Conservation (phyloP, 2,113 vertebrate genomes). For the Petroica traversi region DNA sequence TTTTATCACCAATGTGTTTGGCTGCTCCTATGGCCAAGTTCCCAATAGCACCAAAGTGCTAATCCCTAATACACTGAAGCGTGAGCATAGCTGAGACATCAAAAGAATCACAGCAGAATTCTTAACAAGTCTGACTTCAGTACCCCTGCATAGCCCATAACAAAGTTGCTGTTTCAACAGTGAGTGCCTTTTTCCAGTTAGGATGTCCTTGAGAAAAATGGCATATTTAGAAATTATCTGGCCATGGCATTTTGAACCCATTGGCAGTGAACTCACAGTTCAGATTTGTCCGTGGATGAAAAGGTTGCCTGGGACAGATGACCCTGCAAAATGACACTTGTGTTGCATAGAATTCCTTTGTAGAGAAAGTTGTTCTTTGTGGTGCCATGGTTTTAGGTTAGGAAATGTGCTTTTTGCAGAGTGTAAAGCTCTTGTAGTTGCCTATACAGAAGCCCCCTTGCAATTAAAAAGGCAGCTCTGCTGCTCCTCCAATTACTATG, state of each 20-base stretch:
- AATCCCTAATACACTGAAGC: not conserved
- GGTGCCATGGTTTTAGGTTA: not conserved
- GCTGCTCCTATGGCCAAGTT: not conserved
- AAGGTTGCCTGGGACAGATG: not conserved
- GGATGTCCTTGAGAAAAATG: constrained; percentile 15
- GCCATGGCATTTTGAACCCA: not conserved
- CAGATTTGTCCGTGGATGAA: not conserved
- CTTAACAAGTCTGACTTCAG: not conserved
- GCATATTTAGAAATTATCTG: not conserved
- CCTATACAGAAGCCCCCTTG: not conserved
- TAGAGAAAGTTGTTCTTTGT: not conserved
- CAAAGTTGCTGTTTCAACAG: constrained; percentile 22
- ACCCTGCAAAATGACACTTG: not conserved
- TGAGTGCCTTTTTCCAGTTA: constrained; percentile 38
- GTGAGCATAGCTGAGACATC: not conserved
- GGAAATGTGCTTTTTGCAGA: not conserved
- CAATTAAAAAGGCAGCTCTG: not conserved
- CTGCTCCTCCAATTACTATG: not conserved
- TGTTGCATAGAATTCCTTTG: not conserved
- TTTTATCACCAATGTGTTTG: not conserved
- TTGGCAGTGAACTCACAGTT: not conserved
- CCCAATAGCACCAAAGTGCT: not conserved
- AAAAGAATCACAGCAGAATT: not conserved
- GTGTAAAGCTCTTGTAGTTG: not conserved
- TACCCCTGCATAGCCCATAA: not conserved